phyloP scores from a whole-genome alignment of 2,888 invertebrate species.

The Orthosia gothica region DNA sequence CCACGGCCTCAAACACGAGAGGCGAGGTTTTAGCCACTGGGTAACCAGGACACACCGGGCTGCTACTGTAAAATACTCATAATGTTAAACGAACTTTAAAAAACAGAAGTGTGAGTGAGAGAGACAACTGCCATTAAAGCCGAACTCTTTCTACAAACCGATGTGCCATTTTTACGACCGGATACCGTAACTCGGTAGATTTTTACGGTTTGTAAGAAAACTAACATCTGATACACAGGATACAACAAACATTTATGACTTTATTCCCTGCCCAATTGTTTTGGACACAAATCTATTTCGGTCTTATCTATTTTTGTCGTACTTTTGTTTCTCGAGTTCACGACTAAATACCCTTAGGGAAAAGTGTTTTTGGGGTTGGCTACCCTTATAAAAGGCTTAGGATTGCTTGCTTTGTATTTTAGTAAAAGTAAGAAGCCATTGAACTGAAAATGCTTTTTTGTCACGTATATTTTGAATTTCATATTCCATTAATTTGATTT shows the following conservation, averaged over 20 bases:
- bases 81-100: too few species aligned
- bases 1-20: too few species aligned
- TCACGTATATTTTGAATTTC: too few species aligned
- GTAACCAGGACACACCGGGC: too few species aligned
- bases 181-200: conserved; percentile 31
- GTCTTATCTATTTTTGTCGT: conserved; percentile 8
- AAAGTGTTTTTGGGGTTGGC: not conserved
- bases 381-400: not conserved
- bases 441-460: not conserved
- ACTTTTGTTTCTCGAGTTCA: not conserved
- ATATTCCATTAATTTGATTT: too few species aligned
- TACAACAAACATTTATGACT: conserved; percentile 23
- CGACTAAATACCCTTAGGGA: not conserved
- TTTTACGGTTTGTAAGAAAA: conserved; percentile 40
- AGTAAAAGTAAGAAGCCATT: not conserved
- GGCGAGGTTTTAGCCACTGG: too few species aligned
- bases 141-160: not conserved
- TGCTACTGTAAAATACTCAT: too few species aligned
- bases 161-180: conserved; percentile 23
- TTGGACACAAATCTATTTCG: conserved; percentile 35
- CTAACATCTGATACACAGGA: conserved; percentile 39
- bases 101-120: not conserved
- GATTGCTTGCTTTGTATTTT: not conserved
- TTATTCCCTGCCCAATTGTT: conserved; percentile 28
- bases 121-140: not conserved